Evolutionary conservation across 2,113 vertebrate genomes (phyloP).

Genomic region (Chiloscyllium plagiosum): DNA sequence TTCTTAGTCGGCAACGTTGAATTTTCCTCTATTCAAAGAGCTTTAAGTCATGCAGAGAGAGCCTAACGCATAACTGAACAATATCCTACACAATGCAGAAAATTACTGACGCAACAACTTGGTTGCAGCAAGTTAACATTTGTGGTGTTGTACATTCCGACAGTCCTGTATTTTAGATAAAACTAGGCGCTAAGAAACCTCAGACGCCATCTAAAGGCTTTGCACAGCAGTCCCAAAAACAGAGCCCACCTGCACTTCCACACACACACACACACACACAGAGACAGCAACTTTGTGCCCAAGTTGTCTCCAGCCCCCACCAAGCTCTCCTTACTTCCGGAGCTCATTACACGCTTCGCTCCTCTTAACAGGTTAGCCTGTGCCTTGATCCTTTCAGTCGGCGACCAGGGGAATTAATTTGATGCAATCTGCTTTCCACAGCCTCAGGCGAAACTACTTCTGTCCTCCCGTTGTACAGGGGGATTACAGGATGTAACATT

Average conservation of each 20-base stretch:
- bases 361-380: not conserved
- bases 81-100: not conserved
- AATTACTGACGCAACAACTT: not conserved
- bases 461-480: not conserved
- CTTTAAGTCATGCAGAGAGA: not conserved
- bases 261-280: not conserved
- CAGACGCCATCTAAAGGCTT: slow-evolving; percentile 24
- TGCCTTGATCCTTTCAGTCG: not conserved
- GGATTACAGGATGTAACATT: not conserved
- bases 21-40: not conserved
- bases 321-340: slow-evolving; percentile 11
- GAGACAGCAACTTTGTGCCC: not conserved
- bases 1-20: not conserved
- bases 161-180: not conserved
- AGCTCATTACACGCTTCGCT: not conserved
- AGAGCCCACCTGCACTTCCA: not conserved
- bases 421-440: not conserved
- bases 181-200: not conserved
- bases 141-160: not conserved
- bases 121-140: not conserved
- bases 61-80: not conserved
- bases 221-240: not conserved
- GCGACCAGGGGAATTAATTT: not conserved
- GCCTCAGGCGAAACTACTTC: not conserved
- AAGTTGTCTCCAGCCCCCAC: not conserved